phyloP scores from a whole-genome alignment of 2,113 vertebrate species.

The Pyrgilauda ruficollis region DNA sequence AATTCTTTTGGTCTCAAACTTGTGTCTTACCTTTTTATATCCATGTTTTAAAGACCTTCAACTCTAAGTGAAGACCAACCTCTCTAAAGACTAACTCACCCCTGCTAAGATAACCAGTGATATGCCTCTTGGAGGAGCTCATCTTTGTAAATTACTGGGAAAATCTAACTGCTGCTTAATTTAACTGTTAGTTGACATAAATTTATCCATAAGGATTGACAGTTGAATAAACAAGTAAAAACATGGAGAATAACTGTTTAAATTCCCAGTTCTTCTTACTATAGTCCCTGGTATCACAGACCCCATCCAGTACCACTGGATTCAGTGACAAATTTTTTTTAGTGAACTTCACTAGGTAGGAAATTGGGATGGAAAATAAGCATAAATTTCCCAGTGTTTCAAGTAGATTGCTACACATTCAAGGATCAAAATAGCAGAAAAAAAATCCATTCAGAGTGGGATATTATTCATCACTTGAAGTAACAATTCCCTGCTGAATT shows the following conservation, averaged over 20 bases:
- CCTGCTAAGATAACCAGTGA: not conserved
- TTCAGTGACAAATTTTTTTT: not conserved
- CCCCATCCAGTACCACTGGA: not conserved
- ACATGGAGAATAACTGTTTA: not conserved
- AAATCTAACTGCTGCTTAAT: not conserved
- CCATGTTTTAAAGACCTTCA: not conserved
- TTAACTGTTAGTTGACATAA: not conserved
- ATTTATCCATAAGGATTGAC: not conserved
- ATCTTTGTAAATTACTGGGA: not conserved
- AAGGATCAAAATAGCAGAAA: constrained; percentile 14
- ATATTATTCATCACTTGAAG: constrained; percentile 1
- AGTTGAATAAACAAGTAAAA: not conserved
- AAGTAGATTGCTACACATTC: not conserved
- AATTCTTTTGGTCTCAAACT: not conserved
- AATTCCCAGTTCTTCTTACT: not conserved
- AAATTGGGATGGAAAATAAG: not conserved
- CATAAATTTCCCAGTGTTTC: not conserved
- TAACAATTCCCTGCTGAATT: constrained; percentile 19
- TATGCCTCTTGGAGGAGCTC: not conserved
- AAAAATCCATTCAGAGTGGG: not conserved
- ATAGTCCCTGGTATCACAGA: not conserved
- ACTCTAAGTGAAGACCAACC: not conserved
- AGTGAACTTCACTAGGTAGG: not conserved
- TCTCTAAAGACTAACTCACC: not conserved
- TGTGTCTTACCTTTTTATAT: not conserved